Evolutionary conservation across 2,888 invertebrate species (phyloP).

Genomic region (Pardosa pseudoannulata): DNA sequence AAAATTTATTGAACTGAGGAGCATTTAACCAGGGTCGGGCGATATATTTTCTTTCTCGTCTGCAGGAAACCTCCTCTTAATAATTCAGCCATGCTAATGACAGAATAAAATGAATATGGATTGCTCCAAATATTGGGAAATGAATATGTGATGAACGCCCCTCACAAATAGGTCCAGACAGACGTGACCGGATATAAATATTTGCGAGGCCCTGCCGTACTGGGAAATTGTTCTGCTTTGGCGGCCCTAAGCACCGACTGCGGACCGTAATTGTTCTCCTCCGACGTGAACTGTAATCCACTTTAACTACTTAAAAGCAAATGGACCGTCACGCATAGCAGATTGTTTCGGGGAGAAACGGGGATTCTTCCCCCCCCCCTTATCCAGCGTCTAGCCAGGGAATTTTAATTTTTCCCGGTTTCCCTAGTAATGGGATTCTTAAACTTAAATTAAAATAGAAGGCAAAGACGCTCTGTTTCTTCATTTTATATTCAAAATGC

Average conservation of each 20-base stretch:
- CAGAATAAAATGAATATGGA: background rate
- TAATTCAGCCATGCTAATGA: too few species aligned
- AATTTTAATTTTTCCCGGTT: too few species aligned
- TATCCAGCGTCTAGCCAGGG: too few species aligned
- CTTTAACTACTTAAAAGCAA: constrained; percentile 1
- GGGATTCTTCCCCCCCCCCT: too few species aligned
- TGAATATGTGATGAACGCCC: background rate
- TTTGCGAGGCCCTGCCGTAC: background rate
- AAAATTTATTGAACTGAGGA: too few species aligned
- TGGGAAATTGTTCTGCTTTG: background rate
- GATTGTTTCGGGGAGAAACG: background rate
- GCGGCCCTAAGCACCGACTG: background rate
- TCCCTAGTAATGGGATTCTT: too few species aligned
- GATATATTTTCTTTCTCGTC: too few species aligned
- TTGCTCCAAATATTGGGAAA: background rate
- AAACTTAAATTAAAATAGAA: too few species aligned
- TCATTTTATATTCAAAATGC: too few species aligned
- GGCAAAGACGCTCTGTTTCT: too few species aligned
- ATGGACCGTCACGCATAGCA: background rate
- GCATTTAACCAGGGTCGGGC: too few species aligned
- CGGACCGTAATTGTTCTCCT: background rate
- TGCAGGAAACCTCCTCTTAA: too few species aligned
- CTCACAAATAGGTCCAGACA: background rate
- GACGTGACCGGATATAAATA: background rate
- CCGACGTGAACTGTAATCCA: background rate